phyloP scores from a whole-genome alignment of 2,113 vertebrate species.

The Trinectes maculatus region DNA sequence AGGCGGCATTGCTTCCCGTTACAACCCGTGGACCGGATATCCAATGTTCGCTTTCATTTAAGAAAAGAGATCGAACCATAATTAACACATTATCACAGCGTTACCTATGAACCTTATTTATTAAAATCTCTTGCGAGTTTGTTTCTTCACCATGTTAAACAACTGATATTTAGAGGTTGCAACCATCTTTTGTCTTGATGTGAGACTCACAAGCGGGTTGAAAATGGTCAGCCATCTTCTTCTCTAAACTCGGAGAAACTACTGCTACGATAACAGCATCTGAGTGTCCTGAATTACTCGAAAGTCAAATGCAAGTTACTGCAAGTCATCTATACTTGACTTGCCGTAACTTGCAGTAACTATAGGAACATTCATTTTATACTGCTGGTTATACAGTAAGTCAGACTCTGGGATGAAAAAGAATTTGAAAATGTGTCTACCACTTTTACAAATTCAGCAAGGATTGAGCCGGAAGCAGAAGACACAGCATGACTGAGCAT shows the following conservation, averaged over 20 bases:
- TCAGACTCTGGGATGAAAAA: neutral
- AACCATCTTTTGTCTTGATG: neutral
- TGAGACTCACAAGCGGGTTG: neutral
- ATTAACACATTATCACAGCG: slow-evolving; percentile 37
- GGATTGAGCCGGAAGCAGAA: neutral
- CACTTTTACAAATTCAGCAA: neutral
- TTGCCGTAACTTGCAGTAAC: too few species aligned
- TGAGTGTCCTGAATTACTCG: too few species aligned
- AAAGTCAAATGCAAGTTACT: neutral
- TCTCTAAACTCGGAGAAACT: neutral
- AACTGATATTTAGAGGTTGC: neutral
- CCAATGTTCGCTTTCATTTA: slow-evolving; percentile 54
- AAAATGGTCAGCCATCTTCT: neutral
- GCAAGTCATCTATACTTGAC: slow-evolving; percentile 1
- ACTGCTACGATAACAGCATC: too few species aligned
- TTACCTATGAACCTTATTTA: neutral
- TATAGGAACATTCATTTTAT: neutral
- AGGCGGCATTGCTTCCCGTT: slow-evolving; percentile 70
- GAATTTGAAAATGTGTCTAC: neutral
- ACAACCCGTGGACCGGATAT: slow-evolving; percentile 63
- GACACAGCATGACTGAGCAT: neutral
- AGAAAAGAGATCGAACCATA: slow-evolving; percentile 45
- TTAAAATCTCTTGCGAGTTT: slow-evolving; percentile 15
- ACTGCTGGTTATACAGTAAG: neutral
- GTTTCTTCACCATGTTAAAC: neutral